phyloP scores from a whole-genome alignment of 2,797 vertebrate genomes.

The Silurus lanzhouensis region DNA sequence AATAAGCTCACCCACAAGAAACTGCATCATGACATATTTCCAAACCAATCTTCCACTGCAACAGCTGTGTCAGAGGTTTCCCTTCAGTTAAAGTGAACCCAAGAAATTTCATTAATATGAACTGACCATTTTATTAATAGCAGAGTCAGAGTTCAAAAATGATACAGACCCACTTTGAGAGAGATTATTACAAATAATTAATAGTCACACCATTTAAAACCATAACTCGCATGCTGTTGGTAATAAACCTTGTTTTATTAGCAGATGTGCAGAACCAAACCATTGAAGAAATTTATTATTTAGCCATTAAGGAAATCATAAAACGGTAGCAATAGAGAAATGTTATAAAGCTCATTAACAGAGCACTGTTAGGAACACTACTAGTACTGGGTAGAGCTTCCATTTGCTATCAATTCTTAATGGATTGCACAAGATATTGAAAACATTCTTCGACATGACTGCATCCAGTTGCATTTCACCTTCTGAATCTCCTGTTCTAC shows the following conservation, averaged over 20 bases:
- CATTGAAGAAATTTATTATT: neutral
- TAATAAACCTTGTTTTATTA: neutral
- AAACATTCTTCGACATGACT: neutral
- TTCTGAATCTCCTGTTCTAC: neutral
- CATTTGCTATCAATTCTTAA: neutral
- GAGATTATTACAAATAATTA: neutral
- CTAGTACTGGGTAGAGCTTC: neutral
- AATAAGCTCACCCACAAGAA: neutral
- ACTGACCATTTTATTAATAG: neutral
- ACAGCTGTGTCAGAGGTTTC: neutral
- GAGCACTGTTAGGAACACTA: neutral
- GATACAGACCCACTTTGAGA: neutral
- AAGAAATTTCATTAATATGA: neutral
- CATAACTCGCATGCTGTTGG: neutral
- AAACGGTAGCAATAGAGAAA: neutral
- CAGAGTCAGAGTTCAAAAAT: neutral
- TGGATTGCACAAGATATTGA: neutral
- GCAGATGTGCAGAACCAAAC: neutral
- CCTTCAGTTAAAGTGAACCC: neutral
- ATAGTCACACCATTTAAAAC: neutral
- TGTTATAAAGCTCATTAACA: neutral
- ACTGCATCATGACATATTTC: neutral
- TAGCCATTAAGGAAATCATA: neutral
- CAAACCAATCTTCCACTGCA: neutral
- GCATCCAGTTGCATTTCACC: neutral